A percentile compares a stretch with the other conserved stretches of the same genome.
Conservation (phyloP, 2,888 invertebrate genomes). For the Cheilosia pagana region DNA sequence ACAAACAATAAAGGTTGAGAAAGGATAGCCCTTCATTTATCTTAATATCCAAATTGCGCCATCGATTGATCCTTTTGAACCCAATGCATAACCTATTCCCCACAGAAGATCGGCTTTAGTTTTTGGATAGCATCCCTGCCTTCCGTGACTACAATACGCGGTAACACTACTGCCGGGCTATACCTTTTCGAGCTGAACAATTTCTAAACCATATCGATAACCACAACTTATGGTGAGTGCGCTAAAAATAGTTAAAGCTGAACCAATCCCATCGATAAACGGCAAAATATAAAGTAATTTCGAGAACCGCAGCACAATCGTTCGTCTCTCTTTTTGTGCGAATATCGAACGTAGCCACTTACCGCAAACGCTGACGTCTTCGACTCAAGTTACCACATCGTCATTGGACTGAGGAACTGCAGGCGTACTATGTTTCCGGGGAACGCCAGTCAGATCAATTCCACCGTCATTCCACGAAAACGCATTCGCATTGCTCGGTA, state of each 20-base stretch:
- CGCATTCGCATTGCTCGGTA: slow-evolving; percentile 59
- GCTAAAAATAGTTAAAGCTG: slow-evolving; percentile 14
- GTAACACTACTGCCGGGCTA: neutral
- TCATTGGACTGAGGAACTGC: slow-evolving; percentile 61
- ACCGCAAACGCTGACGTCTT: slow-evolving; percentile 73
- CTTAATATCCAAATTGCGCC: too few relatives aligned
- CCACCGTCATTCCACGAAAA: slow-evolving; percentile 60
- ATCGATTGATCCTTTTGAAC: too few relatives aligned
- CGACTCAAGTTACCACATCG: slow-evolving; percentile 60
- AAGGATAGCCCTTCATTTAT: too few relatives aligned
- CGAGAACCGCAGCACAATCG: slow-evolving; percentile 49
- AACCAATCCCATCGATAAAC: slow-evolving; percentile 1
- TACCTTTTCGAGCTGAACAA: neutral
- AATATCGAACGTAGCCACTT: slow-evolving; percentile 54
- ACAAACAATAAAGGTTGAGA: too few relatives aligned
- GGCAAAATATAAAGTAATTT: slow-evolving; percentile 46
- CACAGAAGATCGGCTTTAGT: too few relatives aligned
- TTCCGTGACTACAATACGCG: too few relatives aligned
- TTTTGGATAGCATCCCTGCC: too few relatives aligned
- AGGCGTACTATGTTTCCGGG: slow-evolving; percentile 60
- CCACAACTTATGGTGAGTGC: slow-evolving; percentile 14
- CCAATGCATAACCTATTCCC: too few relatives aligned
- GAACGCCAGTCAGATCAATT: slow-evolving; percentile 51
- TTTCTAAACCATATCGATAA: slow-evolving; percentile 27
- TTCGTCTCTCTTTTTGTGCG: slow-evolving; percentile 21